A percentile compares a stretch with the other conserved stretches of the same genome.
These are phyloP conservation scores for Panulirus ornatus DNA, from an alignment of 1,140 invertebrate species.

Conservation along the genomic window DNA sequence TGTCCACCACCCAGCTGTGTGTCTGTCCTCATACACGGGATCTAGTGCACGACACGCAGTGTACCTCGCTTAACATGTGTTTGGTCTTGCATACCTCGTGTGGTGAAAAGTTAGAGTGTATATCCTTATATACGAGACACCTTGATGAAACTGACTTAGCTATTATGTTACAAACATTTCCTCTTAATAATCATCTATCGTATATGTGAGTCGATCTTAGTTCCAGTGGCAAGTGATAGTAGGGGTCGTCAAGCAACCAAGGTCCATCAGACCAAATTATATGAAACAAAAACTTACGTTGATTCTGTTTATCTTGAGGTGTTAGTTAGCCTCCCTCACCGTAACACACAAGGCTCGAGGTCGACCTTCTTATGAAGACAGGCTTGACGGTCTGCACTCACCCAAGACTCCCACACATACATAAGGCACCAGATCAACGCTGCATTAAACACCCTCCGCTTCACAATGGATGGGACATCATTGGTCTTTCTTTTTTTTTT, in stretches of 20 bases:
- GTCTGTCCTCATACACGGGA: too few relatives aligned
- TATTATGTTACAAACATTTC: neutral
- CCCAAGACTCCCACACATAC: neutral
- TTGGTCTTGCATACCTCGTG: neutral
- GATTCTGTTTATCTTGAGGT: neutral
- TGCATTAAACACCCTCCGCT: too few relatives aligned
- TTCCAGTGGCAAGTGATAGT: neutral
- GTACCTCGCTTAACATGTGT: neutral
- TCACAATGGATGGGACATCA: neutral
- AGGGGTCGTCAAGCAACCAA: neutral
- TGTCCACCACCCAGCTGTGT: neutral
- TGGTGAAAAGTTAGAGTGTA: neutral
- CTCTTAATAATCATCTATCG: neutral
- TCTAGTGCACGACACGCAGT: neutral
- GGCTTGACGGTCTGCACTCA: neutral
- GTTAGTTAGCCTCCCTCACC: neutral
- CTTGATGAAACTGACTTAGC: conserved; percentile 1
- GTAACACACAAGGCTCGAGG: neutral
- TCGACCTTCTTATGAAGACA: neutral
- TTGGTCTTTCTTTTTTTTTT: neutral
- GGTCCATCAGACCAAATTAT: neutral
- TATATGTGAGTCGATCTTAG: neutral
- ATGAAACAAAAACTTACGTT: neutral
- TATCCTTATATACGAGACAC: neutral
- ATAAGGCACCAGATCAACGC: neutral